A percentile compares a stretch with the other conserved stretches of the same genome.
These are phyloP conservation scores for Erethizon dorsatum DNA, from an alignment of 2,797 vertebrate genomes.

Conservation along the genomic window DNA sequence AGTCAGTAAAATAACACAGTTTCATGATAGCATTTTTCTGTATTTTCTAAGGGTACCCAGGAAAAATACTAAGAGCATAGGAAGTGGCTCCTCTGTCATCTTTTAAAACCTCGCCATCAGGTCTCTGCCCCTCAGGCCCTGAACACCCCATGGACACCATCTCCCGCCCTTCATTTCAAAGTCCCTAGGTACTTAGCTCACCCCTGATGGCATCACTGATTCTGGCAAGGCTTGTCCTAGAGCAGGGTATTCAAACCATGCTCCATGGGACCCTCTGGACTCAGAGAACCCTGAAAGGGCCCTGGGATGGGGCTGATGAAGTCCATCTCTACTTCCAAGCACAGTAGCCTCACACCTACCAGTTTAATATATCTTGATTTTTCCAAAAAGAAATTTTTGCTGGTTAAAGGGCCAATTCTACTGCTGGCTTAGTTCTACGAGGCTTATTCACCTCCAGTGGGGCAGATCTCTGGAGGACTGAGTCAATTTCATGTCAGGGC, in stretches of 20 bases:
- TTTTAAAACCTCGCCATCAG: not conserved
- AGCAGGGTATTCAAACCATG: not conserved
- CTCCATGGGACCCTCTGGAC: not conserved
- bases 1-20: not conserved
- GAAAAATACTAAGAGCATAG: not conserved
- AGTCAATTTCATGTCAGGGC: not conserved
- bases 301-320: no score
- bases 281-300: not conserved
- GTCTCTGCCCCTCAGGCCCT: not conserved
- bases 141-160: not conserved
- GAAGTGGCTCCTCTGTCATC: constrained; percentile 19
- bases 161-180: not conserved
- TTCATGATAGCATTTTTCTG: not conserved
- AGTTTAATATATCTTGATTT: not conserved
- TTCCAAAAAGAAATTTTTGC: not conserved
- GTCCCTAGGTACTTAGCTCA: not conserved
- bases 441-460: not conserved
- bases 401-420: constrained; percentile 4
- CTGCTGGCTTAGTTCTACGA: not conserved
- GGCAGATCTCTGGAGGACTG: not conserved
- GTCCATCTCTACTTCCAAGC: not conserved
- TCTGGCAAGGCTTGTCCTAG: not conserved
- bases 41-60: not conserved
- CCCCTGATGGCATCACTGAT: not conserved
- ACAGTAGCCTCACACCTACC: not conserved